These are phyloP conservation scores for Alfaro cultratus DNA, from an alignment of 2,797 vertebrate genomes.

Conservation along the genomic window DNA sequence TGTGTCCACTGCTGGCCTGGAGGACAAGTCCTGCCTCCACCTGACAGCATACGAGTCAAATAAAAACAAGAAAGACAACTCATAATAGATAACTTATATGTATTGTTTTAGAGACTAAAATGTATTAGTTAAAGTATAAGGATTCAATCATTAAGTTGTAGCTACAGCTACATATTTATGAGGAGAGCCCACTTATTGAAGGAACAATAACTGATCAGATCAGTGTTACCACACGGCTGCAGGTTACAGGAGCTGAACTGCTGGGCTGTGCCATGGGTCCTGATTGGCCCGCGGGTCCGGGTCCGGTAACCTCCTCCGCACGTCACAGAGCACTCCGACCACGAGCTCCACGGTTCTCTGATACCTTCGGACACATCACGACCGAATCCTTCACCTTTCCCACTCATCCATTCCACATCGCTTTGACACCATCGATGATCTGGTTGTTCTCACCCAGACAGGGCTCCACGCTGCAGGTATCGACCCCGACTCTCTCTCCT, in stretches of 20 bases:
- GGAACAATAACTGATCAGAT: neutral
- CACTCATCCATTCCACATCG: neutral
- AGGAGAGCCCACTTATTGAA: neutral
- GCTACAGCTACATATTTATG: neutral
- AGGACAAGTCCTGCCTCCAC: constrained; percentile 74
- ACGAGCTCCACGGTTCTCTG: constrained; percentile 80
- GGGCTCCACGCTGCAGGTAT: constrained; percentile 86
- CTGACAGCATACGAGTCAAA: constrained; percentile 56
- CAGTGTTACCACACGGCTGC: constrained; percentile 80
- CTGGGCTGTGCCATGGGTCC: constrained; percentile 76
- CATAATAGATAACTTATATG: neutral
- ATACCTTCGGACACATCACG: constrained; percentile 68
- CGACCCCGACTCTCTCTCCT: constrained; percentile 82
- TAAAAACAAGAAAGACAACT: neutral
- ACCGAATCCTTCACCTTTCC: neutral
- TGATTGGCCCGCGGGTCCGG: constrained; percentile 76
- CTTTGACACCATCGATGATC: neutral
- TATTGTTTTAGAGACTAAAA: neutral
- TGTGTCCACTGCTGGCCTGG: constrained; percentile 80
- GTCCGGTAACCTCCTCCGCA: constrained; percentile 89
- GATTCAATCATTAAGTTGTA: neutral
- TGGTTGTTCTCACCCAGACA: constrained; percentile 78
- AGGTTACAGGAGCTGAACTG: constrained; percentile 88
- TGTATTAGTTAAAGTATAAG: neutral
- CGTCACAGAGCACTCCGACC: constrained; percentile 87